Evolutionary conservation across 2,888 invertebrate genomes (phyloP).

Genomic region (Dynastes grantii): DNA sequence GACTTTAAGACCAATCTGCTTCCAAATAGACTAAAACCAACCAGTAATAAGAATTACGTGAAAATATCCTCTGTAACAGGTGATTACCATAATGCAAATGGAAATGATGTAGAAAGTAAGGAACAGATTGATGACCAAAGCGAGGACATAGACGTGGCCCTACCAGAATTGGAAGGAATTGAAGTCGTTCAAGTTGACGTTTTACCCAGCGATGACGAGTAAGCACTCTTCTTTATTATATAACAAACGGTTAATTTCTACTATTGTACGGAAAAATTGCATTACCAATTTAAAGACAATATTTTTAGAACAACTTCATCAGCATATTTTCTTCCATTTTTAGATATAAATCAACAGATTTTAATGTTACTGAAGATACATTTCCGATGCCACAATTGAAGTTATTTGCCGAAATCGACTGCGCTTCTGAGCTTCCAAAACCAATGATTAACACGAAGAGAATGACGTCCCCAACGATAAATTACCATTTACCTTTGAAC

Average conservation of each 20-base stretch:
- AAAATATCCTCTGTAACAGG: slow-evolving; percentile 60
- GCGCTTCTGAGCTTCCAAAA: slow-evolving; percentile 56
- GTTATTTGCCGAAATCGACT: slow-evolving; percentile 48
- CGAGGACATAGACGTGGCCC: slow-evolving; percentile 23
- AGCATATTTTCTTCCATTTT: slow-evolving; percentile 16
- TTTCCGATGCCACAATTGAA: slow-evolving; percentile 47
- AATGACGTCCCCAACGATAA: slow-evolving; percentile 12
- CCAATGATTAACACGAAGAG: slow-evolving; percentile 52
- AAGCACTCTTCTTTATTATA: slow-evolving; percentile 27
- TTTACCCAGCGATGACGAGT: slow-evolving; percentile 58
- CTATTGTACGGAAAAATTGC: no score
- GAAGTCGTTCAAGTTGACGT: slow-evolving; percentile 57
- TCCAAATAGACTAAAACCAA: slow-evolving; percentile 40
- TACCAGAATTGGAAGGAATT: slow-evolving; percentile 53
- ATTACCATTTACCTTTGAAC: background rate
- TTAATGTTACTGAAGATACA: slow-evolving; percentile 53
- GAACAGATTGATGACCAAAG: slow-evolving; percentile 32
- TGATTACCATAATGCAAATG: slow-evolving; percentile 51
- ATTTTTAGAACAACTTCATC: no score
- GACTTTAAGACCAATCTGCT: slow-evolving; percentile 52
- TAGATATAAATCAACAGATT: slow-evolving; percentile 29
- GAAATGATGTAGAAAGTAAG: slow-evolving; percentile 55
- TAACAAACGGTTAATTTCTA: no score
- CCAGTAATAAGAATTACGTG: slow-evolving; percentile 57
- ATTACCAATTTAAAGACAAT: no score